Evolutionary conservation across 2,113 vertebrate genomes (phyloP).

Genomic region (Carlito syrichta): DNA sequence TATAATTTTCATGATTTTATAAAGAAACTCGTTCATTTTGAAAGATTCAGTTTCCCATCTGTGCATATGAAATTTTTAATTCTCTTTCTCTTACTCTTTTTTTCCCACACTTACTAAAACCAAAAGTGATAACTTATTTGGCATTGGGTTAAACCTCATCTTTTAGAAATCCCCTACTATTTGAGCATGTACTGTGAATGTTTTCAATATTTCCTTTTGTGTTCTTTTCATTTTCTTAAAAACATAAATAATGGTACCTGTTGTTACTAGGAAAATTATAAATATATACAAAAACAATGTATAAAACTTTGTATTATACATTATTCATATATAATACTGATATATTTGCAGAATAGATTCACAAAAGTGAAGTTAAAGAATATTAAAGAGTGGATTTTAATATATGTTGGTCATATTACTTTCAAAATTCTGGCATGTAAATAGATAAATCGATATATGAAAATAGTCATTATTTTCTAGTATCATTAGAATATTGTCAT

Average conservation of each 20-base stretch:
- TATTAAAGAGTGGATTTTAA: background rate
- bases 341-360: background rate
- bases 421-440: background rate
- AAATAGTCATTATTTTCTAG: background rate
- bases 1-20: background rate
- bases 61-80: background rate
- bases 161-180: background rate
- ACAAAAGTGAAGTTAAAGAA: background rate
- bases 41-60: background rate
- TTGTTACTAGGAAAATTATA: background rate
- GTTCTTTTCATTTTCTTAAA: background rate
- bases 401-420: background rate
- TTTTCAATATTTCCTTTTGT: background rate
- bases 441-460: background rate
- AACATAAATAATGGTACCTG: too few species aligned
- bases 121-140: background rate
- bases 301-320: background rate
- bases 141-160: background rate
- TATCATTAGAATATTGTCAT: background rate
- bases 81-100: background rate
- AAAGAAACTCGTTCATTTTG: background rate
- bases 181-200: background rate
- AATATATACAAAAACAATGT: background rate
- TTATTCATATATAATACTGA: background rate
- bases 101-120: background rate